Conservation (phyloP, 2,888 invertebrate species). For the Hemaris fuciformis region DNA sequence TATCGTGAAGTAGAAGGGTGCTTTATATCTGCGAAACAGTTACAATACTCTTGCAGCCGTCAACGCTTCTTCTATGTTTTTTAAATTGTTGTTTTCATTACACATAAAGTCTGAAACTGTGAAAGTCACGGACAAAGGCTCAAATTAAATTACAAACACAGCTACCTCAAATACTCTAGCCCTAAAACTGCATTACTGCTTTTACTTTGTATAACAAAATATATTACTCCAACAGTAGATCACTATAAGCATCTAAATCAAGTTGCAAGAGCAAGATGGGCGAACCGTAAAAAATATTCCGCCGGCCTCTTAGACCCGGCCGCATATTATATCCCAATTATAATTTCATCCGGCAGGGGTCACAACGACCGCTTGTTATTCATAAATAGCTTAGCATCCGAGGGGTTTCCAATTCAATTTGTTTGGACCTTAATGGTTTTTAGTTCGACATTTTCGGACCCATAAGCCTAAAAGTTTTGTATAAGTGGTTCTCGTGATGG, state of each 20-base stretch:
- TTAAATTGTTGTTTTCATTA: no score
- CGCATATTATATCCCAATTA: conserved; percentile 51
- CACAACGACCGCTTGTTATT: conserved; percentile 60
- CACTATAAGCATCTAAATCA: neutral
- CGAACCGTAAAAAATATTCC: neutral
- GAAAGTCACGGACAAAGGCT: no score
- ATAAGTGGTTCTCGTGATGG: conserved; percentile 32
- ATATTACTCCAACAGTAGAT: neutral
- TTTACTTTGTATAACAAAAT: no score
- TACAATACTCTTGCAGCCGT: no score
- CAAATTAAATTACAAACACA: no score
- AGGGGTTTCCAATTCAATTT: conserved; percentile 71
- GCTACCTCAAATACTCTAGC: no score
- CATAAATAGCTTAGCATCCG: conserved; percentile 72
- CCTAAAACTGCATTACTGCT: no score
- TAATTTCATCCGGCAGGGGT: conserved; percentile 61
- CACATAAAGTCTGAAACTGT: no score
- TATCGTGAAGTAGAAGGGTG: no score
- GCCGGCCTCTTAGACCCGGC: neutral
- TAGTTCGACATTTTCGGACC: conserved; percentile 57
- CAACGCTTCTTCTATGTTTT: no score
- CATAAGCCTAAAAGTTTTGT: conserved; percentile 54
- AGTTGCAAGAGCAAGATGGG: neutral
- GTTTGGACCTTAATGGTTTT: conserved; percentile 62
- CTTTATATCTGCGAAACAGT: no score